A percentile compares a stretch with the other conserved stretches of the same genome.
phyloP scores from a whole-genome alignment of 2,888 invertebrate species.

The Alloscopus bannaensis region DNA sequence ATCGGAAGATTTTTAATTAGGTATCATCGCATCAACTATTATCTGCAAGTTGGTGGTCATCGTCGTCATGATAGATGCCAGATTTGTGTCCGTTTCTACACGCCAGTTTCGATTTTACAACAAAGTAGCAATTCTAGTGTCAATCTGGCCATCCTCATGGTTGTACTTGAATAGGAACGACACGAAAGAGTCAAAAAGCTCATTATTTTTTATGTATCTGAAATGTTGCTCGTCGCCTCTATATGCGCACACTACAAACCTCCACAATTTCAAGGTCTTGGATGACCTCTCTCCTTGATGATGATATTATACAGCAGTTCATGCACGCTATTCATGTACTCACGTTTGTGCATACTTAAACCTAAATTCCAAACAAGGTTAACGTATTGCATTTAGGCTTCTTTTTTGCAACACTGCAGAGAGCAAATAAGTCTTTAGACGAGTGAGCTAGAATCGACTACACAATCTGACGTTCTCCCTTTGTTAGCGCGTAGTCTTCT shows the following conservation, averaged over 20 bases:
- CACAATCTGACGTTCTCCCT: too few species aligned
- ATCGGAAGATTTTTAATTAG: too few species aligned
- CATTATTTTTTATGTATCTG: slow-evolving; percentile 57
- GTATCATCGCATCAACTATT: too few species aligned
- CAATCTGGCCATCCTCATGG: slow-evolving; percentile 33
- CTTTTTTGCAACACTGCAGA: too few species aligned
- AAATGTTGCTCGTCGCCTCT: slow-evolving; percentile 47
- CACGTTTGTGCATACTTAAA: slow-evolving; percentile 31
- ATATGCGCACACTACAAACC: slow-evolving; percentile 34
- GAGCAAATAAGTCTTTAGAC: slow-evolving; percentile 4
- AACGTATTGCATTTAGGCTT: slow-evolving; percentile 30
- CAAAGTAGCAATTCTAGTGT: slow-evolving; percentile 42
- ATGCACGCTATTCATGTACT: too few species aligned
- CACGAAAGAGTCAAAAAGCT: slow-evolving; percentile 54
- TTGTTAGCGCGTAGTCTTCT: too few species aligned
- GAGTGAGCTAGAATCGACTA: not conserved
- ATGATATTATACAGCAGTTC: too few species aligned
- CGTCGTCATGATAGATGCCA: too few species aligned
- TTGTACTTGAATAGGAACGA: slow-evolving; percentile 33
- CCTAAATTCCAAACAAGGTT: slow-evolving; percentile 59
- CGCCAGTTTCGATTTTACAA: too few species aligned
- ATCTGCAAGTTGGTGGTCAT: too few species aligned
- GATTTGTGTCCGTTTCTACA: too few species aligned
- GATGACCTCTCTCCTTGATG: slow-evolving; percentile 49
- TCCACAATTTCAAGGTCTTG: slow-evolving; percentile 55